Percentiles rank a stretch among this genome's conserved stretches.
phyloP scores from a whole-genome alignment of 2,113 vertebrate genomes.

The Lagopus muta region DNA sequence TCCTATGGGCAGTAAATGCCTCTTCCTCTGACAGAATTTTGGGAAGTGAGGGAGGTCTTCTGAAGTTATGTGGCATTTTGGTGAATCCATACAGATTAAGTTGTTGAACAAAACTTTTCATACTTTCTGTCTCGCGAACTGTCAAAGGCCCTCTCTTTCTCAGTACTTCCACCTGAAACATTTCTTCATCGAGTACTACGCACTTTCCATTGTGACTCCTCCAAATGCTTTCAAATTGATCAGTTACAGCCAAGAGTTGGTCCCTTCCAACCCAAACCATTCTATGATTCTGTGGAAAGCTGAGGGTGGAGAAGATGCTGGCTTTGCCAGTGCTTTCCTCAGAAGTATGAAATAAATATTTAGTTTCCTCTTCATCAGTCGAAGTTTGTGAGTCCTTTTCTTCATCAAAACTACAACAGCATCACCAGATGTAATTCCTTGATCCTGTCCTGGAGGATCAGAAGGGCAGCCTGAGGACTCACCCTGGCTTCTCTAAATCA shows the following conservation, averaged over 20 bases:
- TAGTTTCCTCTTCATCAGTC: neutral
- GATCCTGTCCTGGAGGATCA: neutral
- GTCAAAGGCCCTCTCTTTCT: neutral
- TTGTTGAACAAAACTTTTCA: neutral
- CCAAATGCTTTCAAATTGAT: neutral
- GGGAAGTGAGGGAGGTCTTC: neutral
- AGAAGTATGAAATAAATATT: neutral
- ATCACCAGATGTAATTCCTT: neutral
- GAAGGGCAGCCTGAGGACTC: neutral
- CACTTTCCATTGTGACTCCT: neutral
- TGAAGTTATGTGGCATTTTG: neutral
- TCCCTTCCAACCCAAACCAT: no score
- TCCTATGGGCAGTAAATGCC: neutral
- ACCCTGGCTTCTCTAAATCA: neutral
- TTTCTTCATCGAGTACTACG: neutral
- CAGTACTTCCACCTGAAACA: neutral
- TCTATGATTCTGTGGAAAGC: neutral
- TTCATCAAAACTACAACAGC: neutral
- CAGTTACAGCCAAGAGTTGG: neutral
- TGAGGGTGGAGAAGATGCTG: neutral
- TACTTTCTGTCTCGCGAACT: neutral
- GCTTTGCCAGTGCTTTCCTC: neutral
- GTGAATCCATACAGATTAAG: neutral
- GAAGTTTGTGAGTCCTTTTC: neutral
- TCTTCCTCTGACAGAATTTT: neutral